Evolutionary conservation across 1,140 invertebrate species (phyloP), one percentile per base, ranked within the genome.

Genomic region (Pseudomyrmex dendroicus): DNA sequence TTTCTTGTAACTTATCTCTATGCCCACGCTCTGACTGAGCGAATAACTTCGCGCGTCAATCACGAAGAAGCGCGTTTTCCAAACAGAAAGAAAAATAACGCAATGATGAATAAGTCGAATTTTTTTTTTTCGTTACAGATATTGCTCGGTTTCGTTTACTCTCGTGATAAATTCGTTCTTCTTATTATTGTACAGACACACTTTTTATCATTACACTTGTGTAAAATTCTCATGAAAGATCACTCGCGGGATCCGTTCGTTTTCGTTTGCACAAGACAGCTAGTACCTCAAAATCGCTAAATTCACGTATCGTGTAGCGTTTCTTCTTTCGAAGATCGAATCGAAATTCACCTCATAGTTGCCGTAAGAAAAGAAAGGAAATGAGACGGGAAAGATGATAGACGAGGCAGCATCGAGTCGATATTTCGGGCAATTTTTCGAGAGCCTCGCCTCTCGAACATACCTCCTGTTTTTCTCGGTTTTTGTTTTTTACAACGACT

Each of bases 391-490:
- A 67, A 67, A 77, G 52, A 76, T 85, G 63, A 84, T 84, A 56
- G 72, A 85, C 72, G 84, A 77, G 84, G 66, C 54, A 68, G 61
- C 50, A 5, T 52, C n/a, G 48, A 59, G 66, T 82, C 61, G 73
- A 62, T 10, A 35, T 62, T 61, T 52, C 50, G 66, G 22, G 4
- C n/a, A 78, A 67, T 52, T 67, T 68, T 57, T 25, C 35, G 22
- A 63, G 15, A 35, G 10, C 44, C 46, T 74, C 12, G 35, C 35
- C n/a, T 20, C n/a, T 56, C 9, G 15, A 1, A 2, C 56, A 0
- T 56, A 22, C 8, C 1, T 5, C 9, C 44, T 66, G 4, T 54
- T 73, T 46, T 68, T 10, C 13, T 12, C 7, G 3, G 0, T 20
- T 20, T 20, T 20, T 20, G 20, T 20, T 20, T 9, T 66, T 67